Base-by-base conservation (phyloP, 2,888 invertebrate genomes). In the Nemapogon koenigi region DNA sequence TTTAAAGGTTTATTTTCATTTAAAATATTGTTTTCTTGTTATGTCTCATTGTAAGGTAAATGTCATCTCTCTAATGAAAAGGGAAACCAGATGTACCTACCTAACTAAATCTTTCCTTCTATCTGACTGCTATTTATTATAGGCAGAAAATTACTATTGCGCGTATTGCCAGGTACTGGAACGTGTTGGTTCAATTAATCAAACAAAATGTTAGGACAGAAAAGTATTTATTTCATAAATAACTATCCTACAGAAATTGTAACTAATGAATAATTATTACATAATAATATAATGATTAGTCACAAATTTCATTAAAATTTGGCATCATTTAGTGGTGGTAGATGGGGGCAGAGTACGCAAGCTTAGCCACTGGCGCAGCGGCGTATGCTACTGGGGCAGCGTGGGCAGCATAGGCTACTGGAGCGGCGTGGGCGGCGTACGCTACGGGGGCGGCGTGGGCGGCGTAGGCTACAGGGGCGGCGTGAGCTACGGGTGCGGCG, bases 281-380 rank as follows among this genome's bases (percentile, higher is more conserved):
- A 29, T 13, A 26, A 28, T 29, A 17, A 50, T 47, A 44, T 43
- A 46, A 50, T 48, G 46, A 25, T 18, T 22, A 26, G 36, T 14
- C 36, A 36, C n/a, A 17, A 26, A 29, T 40, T 26, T 15, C 39
- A 37, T 35, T 59, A 57, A 42, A 43, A 47, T 68, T 69, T 71
- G 64, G 65, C 50, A 55, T 57, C 14, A 41, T 49, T 66, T 57
- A 72, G 52, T 75, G 72, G 58, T 71, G 66, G 59, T 71, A 71
- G 18, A 33, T 17, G 18, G 33, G 33, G 4, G 33, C 33, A n/a
- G 33, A 33, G 33, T 36, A 37, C 6, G 28, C 28, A 6, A 8
- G n/a, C n/a, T n/a, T n/a, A n/a, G n/a, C n/a, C n/a, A n/a, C n/a
- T n/a, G n/a, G n/a, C n/a, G n/a, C 6, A 8, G 26, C 6, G 25